A percentile compares a stretch with the other conserved stretches of the same genome.
Conservation (phyloP, 2,113 vertebrate species). For the Carassius carassius region DNA sequence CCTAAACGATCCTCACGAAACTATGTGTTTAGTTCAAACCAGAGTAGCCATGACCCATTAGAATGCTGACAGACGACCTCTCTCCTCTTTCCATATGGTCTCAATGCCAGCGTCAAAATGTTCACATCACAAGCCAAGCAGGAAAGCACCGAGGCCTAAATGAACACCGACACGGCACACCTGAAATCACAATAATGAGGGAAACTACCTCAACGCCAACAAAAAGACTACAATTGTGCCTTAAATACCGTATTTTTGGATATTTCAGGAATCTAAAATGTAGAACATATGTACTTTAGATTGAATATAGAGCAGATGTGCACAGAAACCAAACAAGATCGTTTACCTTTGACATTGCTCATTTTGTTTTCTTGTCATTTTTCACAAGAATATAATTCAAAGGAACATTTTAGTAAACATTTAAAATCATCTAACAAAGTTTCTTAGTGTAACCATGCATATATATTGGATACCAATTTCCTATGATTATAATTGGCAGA, state of each 20-base stretch:
- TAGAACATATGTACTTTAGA: constrained; percentile 1
- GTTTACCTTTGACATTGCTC: background rate
- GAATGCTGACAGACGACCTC: constrained; percentile 2
- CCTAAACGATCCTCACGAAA: constrained; percentile 13
- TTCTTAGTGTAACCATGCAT: background rate
- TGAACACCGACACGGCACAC: constrained; percentile 16
- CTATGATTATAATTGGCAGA: background rate
- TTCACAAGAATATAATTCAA: background rate
- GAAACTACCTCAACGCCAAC: background rate
- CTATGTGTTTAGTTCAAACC: background rate
- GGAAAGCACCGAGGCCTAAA: constrained; percentile 22
- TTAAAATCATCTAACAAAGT: background rate
- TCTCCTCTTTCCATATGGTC: constrained; percentile 20
- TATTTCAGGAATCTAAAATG: background rate
- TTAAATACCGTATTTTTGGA: background rate
- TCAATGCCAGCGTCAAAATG: constrained; percentile 14
- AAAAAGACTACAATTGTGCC: background rate
- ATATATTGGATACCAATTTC: background rate
- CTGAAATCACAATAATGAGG: constrained; percentile 8
- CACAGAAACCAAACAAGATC: background rate
- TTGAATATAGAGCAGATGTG: background rate
- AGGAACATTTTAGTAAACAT: background rate
- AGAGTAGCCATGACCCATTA: constrained; percentile 5
- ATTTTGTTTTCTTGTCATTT: background rate
- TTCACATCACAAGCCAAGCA: constrained; percentile 26